These are phyloP conservation scores for Pangasius larnaudii DNA, from an alignment of 2,797 vertebrate species.

Conservation along the genomic window DNA sequence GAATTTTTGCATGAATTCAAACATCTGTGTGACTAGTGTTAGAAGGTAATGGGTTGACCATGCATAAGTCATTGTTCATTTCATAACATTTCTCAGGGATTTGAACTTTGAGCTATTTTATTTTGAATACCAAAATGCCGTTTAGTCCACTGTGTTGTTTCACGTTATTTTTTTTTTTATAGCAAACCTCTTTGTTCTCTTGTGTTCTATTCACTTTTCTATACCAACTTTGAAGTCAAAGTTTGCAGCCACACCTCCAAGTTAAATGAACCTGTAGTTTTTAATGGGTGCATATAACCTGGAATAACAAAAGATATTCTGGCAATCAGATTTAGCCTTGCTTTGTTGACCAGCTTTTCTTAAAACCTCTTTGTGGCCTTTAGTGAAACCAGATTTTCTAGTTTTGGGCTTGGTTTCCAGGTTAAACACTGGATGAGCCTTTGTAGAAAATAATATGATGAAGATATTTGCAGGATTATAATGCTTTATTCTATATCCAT, in stretches of 20 bases:
- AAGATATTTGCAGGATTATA: not conserved
- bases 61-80: not conserved
- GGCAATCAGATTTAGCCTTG: not conserved
- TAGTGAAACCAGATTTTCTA: slow-evolving; percentile 6
- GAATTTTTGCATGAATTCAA: not conserved
- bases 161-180: not conserved
- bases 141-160: not conserved
- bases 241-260: not conserved
- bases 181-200: not conserved
- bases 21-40: not conserved
- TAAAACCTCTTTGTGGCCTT: not conserved
- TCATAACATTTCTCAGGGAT: not conserved
- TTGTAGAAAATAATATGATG: not conserved
- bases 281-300: not conserved
- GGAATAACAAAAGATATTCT: slow-evolving; percentile 4
- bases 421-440: not conserved
- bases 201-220: not conserved
- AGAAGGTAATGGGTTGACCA: not conserved
- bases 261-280: not conserved
- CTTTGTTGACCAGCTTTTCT: not conserved
- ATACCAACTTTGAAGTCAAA: not conserved
- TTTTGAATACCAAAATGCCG: not conserved
- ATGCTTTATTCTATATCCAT: not conserved
- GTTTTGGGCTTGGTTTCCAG: not conserved
- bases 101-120: not conserved